Conservation (phyloP, 2,888 invertebrate genomes). For the Tolmerus cingulatus region DNA sequence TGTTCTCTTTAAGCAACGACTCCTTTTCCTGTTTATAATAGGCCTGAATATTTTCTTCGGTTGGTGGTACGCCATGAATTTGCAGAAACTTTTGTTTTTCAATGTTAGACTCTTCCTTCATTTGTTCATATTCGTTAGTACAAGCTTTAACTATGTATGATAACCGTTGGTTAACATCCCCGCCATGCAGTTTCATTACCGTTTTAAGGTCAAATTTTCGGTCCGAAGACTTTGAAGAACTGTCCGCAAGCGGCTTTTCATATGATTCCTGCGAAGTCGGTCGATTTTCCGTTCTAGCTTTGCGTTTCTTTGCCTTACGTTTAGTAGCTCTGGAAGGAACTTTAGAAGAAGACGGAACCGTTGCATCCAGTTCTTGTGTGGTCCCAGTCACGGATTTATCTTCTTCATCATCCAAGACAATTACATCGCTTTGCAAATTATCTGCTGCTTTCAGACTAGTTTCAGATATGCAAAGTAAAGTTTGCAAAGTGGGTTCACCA, state of each 20-base stretch:
- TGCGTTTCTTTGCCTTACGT: no score
- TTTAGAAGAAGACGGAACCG: neutral
- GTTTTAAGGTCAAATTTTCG: neutral
- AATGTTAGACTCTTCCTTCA: neutral
- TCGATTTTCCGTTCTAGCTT: no score
- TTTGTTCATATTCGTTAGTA: neutral
- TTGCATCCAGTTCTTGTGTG: neutral
- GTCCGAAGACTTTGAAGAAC: neutral
- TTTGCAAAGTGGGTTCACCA: neutral
- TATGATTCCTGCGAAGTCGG: neutral
- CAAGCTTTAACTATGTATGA: neutral
- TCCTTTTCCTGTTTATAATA: neutral
- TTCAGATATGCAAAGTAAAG: neutral
- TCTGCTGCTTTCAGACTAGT: slow-evolving; percentile 7
- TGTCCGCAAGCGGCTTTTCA: neutral
- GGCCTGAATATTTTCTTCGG: neutral
- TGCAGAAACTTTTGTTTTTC: neutral
- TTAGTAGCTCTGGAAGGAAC: neutral
- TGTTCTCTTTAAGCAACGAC: slow-evolving; percentile 3
- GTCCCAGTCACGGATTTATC: neutral
- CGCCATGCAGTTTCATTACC: neutral
- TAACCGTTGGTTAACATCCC: neutral
- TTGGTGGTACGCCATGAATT: neutral
- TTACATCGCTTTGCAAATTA: neutral
- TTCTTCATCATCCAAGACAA: neutral